These are phyloP conservation scores for Labeo rohita DNA, from an alignment of 2,113 vertebrate species.

Conservation along the genomic window DNA sequence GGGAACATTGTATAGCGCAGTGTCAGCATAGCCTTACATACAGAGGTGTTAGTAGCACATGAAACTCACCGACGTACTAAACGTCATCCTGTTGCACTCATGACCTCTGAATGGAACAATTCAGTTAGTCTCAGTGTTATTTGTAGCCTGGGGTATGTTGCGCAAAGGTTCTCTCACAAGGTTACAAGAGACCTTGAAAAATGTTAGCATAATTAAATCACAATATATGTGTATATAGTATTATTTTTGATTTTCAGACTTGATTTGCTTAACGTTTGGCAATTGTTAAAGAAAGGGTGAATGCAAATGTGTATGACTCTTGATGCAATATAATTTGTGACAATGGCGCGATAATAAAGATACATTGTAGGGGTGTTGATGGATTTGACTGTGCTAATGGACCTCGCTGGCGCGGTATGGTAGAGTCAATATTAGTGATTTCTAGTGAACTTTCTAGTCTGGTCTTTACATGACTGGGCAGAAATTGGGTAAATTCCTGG, in stretches of 20 bases:
- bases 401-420: not conserved
- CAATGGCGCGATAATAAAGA: not conserved
- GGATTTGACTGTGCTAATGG: not conserved
- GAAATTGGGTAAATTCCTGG: not conserved
- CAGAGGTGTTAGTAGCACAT: slow-evolving; percentile 31
- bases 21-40: slow-evolving; percentile 36
- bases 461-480: not conserved
- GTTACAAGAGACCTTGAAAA: slow-evolving; percentile 9
- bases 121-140: not conserved
- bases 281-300: not conserved
- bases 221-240: not conserved
- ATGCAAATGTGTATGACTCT: not conserved
- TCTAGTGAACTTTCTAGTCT: not conserved
- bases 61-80: slow-evolving; percentile 18
- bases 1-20: slow-evolving; percentile 33
- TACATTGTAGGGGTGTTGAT: not conserved
- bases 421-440: slow-evolving; percentile 27
- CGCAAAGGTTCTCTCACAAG: not conserved
- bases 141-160: not conserved
- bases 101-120: not conserved
- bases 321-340: not conserved
- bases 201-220: not conserved
- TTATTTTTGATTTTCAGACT: not conserved
- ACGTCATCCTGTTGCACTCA: slow-evolving; percentile 13
- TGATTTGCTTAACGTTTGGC: not conserved